Evolutionary conservation across 2,888 invertebrate genomes (phyloP).

Genomic region (Nebria salina): DNA sequence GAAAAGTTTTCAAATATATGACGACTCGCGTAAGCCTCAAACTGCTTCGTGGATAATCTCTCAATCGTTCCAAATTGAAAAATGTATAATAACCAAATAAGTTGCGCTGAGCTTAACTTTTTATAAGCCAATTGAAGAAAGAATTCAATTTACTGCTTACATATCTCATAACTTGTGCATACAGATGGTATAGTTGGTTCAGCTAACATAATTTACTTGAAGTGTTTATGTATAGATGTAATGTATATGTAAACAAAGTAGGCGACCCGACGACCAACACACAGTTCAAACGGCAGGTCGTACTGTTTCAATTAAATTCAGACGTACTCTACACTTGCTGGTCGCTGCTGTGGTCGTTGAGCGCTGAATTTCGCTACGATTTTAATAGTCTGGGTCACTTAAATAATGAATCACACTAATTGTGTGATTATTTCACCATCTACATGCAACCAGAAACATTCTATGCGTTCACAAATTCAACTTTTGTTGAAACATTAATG

Average conservation of each 20-base stretch:
- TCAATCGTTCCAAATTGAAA: background rate
- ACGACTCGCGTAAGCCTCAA: background rate
- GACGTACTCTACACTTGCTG: background rate
- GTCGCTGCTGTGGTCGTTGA: background rate
- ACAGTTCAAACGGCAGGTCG: constrained; percentile 14
- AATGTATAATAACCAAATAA: background rate
- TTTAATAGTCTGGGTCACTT: constrained; percentile 33
- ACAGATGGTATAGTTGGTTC: too few relatives aligned
- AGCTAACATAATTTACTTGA: background rate
- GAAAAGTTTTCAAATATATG: constrained; percentile 10
- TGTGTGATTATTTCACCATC: constrained; percentile 20
- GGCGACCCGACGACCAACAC: constrained; percentile 12
- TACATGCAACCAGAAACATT: background rate
- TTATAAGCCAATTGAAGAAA: background rate
- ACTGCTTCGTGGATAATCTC: background rate
- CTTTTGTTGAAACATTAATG: background rate
- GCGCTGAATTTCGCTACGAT: background rate
- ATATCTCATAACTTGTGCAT: too few relatives aligned
- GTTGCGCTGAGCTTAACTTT: background rate
- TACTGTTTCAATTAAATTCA: constrained; percentile 12
- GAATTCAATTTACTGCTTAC: too few relatives aligned
- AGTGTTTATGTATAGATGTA: background rate
- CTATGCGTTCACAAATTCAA: background rate
- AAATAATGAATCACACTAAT: constrained; percentile 41
- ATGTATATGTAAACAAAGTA: constrained; percentile 10